These are phyloP conservation scores for Steatocranus sp. DNA, from an alignment of 2,797 vertebrate genomes.

Conservation along the genomic window DNA sequence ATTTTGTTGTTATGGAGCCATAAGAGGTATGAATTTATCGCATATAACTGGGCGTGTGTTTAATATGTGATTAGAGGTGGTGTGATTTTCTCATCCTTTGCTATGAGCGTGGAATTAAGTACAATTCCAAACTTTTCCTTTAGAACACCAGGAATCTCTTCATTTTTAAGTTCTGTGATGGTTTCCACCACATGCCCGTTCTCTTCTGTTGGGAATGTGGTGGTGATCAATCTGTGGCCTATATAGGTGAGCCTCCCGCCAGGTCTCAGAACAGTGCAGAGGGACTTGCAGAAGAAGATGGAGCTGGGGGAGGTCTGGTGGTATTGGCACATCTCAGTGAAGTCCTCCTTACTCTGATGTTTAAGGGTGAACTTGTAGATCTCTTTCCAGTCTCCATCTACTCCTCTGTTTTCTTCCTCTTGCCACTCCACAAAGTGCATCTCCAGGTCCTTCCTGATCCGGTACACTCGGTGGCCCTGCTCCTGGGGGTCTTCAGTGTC, in stretches of 20 bases:
- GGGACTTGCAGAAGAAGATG: constrained; percentile 75
- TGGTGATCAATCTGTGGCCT: constrained; percentile 63
- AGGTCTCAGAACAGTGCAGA: constrained; percentile 68
- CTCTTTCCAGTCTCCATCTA: constrained; percentile 39
- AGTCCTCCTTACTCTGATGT: constrained; percentile 61
- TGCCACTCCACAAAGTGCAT: constrained; percentile 62
- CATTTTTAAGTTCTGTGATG: constrained; percentile 53
- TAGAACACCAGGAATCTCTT: constrained; percentile 71
- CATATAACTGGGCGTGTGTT: not conserved
- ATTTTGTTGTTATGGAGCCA: not conserved
- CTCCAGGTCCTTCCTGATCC: constrained; percentile 28
- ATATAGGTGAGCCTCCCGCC: constrained; percentile 65
- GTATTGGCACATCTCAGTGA: constrained; percentile 71
- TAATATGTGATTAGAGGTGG: constrained; percentile 28
- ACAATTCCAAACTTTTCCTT: constrained; percentile 67
- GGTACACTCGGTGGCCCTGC: constrained; percentile 66
- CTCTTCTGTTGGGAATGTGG: constrained; percentile 22
- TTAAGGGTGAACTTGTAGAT: constrained; percentile 76
- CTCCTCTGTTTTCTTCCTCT: constrained; percentile 12
- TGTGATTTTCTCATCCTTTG: constrained; percentile 69
- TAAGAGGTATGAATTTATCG: not conserved
- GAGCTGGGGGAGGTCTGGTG: constrained; percentile 76
- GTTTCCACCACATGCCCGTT: constrained; percentile 26
- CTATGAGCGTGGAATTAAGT: constrained; percentile 51
- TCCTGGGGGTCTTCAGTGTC: constrained; percentile 58